A percentile compares a stretch with the other conserved stretches of the same genome.
Conservation (phyloP, 2,888 invertebrate species). For the Hermaeophaga mercurialis region DNA sequence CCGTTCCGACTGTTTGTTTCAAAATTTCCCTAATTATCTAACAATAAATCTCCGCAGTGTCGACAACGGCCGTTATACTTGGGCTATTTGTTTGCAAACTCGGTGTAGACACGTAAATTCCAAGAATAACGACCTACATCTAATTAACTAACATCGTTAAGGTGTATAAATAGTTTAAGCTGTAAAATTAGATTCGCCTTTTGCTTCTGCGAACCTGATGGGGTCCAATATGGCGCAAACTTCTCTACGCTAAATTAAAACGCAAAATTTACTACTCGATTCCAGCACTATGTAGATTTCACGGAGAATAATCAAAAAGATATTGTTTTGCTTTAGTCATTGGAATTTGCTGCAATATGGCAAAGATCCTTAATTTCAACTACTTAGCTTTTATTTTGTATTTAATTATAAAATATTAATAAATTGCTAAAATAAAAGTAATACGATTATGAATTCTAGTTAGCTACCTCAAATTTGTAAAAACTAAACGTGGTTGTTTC, state of each 20-base stretch:
- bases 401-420: too few species aligned
- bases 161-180: constrained; percentile 30
- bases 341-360: too few species aligned
- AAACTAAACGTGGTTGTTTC: too few species aligned
- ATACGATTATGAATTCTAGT: too few species aligned
- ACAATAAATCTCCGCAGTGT: constrained; percentile 18
- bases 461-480: too few species aligned
- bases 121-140: constrained; percentile 28
- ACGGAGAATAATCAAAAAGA: neutral
- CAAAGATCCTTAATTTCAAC: too few species aligned
- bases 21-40: constrained; percentile 21
- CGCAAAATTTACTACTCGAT: neutral
- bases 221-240: constrained; percentile 18
- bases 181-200: constrained; percentile 26
- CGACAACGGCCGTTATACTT: constrained; percentile 17
- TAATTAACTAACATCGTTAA: constrained; percentile 31
- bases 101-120: constrained; percentile 27
- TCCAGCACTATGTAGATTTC: neutral
- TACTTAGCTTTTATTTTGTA: too few species aligned
- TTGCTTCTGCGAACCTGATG: neutral
- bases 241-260: constrained; percentile 11
- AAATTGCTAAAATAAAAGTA: too few species aligned
- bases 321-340: neutral
- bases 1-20: constrained; percentile 11
- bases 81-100: constrained; percentile 24